Base-by-base conservation (phyloP, 1,140 invertebrate genomes). In the Drosophila ficusphila region DNA sequence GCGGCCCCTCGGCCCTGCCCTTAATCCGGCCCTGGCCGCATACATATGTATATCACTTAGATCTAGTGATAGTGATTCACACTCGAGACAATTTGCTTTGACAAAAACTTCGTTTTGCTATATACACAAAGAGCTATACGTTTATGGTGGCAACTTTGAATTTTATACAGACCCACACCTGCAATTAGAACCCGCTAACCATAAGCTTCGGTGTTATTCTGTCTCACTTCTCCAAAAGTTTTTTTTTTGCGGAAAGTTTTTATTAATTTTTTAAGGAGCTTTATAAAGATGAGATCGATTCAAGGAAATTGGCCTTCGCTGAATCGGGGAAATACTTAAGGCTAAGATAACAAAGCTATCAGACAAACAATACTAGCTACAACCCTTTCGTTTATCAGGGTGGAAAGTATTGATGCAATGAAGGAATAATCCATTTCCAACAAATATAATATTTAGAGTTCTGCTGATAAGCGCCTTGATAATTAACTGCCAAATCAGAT, bases 1-100 rank as follows among this genome's bases (percentile, higher is more conserved):
- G n/a, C n/a, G n/a, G n/a, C n/a, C n/a, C n/a, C n/a, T n/a, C n/a
- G n/a, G n/a, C n/a, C n/a, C n/a, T n/a, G n/a, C n/a, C n/a, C n/a
- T n/a, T n/a, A n/a, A n/a, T n/a, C n/a, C n/a, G n/a, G n/a, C n/a
- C n/a, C n/a, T n/a, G n/a, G n/a, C n/a, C n/a, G n/a, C n/a, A 38
- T 44, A 8, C 6, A 25, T 11, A 23, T 21, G 11, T 31, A 29
- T 31, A 65, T 23, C 46, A 18, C 14, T 27, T n/a, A 11, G 47
- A 36, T 27, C 27, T 11, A 7, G 16, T n/a, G 5, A 14, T 12
- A 36, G 23, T 68, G 65, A 67, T 27, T 68, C 65, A 68, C 27
- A 18, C 64, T 65, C 42, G 48, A 44, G 36, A 21, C 39, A 38
- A 53, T 68, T 68, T 31, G 14, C 29, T 53, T 64, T 31, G 12